Evolutionary conservation across 2,888 invertebrate species (phyloP).

Genomic region (Synanthedon formicaeformis): DNA sequence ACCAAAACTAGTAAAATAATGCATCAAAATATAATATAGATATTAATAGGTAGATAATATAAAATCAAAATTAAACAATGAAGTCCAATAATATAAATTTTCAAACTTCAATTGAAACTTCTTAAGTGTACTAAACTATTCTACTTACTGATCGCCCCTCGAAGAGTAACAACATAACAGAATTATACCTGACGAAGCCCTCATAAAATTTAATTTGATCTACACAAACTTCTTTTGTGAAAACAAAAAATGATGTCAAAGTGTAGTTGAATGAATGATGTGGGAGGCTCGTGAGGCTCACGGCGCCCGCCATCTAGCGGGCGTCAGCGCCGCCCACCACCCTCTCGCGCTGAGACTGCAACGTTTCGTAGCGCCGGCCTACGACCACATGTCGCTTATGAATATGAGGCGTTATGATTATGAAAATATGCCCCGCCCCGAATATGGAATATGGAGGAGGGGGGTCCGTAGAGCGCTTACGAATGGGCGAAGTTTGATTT

Average conservation of each 20-base stretch:
- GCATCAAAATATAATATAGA: no score
- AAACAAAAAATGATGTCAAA: slow-evolving; percentile 1
- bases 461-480: slow-evolving; percentile 74
- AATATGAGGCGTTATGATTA: slow-evolving; percentile 72
- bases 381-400: slow-evolving; percentile 63
- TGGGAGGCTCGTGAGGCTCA: slow-evolving; percentile 62
- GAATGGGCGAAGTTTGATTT: slow-evolving; percentile 76
- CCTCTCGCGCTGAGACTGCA: slow-evolving; percentile 21
- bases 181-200: no score
- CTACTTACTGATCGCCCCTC: no score
- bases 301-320: slow-evolving; percentile 65
- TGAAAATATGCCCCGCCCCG: slow-evolving; percentile 72
- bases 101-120: no score
- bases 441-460: slow-evolving; percentile 74
- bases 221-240: not conserved
- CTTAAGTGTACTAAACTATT: no score
- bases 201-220: slow-evolving; percentile 1
- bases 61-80: no score
- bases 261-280: slow-evolving; percentile 60
- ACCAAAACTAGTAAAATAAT: no score
- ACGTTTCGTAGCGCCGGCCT: slow-evolving; percentile 16
- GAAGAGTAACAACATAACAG: no score
- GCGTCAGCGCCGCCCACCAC: slow-evolving; percentile 55
- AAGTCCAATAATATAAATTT: no score
- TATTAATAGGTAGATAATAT: no score